These are phyloP conservation scores for Barypeithes pellucidus DNA, from an alignment of 2,888 invertebrate species.

Conservation along the genomic window DNA sequence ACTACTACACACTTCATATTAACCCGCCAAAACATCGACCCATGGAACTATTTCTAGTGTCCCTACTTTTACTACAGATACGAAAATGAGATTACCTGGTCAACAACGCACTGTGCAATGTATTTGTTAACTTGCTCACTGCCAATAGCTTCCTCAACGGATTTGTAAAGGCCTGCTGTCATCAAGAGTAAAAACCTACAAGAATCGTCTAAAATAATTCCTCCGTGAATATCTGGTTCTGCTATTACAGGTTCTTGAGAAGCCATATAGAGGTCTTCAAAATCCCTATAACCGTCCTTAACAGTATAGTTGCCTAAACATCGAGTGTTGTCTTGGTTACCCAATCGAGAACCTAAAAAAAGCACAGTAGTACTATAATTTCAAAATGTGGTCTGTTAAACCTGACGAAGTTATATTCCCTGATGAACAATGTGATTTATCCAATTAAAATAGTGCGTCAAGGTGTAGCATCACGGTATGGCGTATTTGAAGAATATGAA, in stretches of 20 bases:
- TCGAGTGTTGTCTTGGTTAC: slow-evolving; percentile 87
- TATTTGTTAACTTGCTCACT: slow-evolving; percentile 88
- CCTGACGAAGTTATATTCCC: too few species aligned
- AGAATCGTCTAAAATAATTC: slow-evolving; percentile 84
- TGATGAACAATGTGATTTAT: too few species aligned
- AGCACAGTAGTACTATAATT: background rate
- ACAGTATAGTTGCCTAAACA: slow-evolving; percentile 91
- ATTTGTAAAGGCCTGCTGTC: slow-evolving; percentile 89
- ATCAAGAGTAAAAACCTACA: slow-evolving; percentile 89
- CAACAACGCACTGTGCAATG: slow-evolving; percentile 85
- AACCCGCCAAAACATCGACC: too few species aligned
- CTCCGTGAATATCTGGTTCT: slow-evolving; percentile 88
- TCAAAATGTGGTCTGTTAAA: too few species aligned
- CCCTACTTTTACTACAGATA: too few species aligned
- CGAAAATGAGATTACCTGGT: slow-evolving; percentile 73
- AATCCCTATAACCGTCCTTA: slow-evolving; percentile 89
- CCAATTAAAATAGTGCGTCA: too few species aligned
- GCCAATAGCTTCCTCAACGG: slow-evolving; percentile 85
- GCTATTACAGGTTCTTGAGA: slow-evolving; percentile 86
- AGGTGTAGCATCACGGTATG: too few species aligned
- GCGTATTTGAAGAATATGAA: too few species aligned
- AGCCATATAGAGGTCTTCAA: slow-evolving; percentile 82
- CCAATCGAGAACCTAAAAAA: slow-evolving; percentile 78
- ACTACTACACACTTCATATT: too few species aligned
- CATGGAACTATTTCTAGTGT: too few species aligned